Evolutionary conservation across 1,140 invertebrate genomes (phyloP), one percentile per base, ranked within the genome.

Genomic region (Meteorus sp.): DNA sequence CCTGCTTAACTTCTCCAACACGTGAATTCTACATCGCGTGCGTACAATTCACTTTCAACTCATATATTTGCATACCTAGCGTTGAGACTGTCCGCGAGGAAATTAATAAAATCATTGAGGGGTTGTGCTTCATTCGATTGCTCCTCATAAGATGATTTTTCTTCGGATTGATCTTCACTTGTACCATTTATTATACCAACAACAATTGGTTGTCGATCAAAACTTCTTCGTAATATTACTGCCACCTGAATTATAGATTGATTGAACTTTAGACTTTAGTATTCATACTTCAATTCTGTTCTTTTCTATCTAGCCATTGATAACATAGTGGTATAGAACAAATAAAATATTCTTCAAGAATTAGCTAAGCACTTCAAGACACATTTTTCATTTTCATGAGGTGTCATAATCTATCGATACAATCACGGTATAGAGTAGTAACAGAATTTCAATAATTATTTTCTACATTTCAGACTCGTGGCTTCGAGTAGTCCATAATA

Each of bases 151-250:
- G 29, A 56, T 7, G 57, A 22, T 17, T 27, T 63, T 9, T 56
- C 17, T 9, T 70, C 62, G 1, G 56, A 55, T 29, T 70, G 62
- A 2, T 63, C 69, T 37, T 76, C 76, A 47, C 64, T 71, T 0
- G 70, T 79, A 1, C 68, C 71, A 51, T 80, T 80, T 17, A 77
- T 67, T 5, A 81, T 56, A 1, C 79, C 79, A 35, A 79, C 74
- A 31, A 72, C 59, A 0, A 80, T 66, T 13, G 77, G 74, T 9
- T 69, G 64, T 0, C 73, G 74, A 7, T 66, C 64, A 25, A 79
- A 77, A 50, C 77, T 72, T 23, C 66, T 72, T 23, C 77, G 60
- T n/a, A 74, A 55, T 27, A 77, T 74, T 1, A 74, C 71, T 20
- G 65, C 50, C 17, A 63, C 31, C 61, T 61, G 52, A 1, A 13